Conservation (phyloP, 2,888 invertebrate species). For the Cataglyphis rosenhaueri region DNA sequence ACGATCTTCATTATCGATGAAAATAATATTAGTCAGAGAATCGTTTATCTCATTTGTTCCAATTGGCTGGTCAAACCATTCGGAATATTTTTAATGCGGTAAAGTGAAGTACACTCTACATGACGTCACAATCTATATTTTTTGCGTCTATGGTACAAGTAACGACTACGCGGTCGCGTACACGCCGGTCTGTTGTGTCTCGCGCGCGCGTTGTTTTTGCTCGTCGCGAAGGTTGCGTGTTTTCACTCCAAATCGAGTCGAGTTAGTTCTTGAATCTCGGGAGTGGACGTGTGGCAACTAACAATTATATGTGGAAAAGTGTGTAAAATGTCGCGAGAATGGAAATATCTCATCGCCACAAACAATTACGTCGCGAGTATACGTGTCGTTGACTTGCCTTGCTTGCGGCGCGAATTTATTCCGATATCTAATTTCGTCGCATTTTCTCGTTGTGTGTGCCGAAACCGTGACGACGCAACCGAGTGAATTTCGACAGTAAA, state of each 20-base stretch:
- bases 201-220: background rate
- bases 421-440: background rate
- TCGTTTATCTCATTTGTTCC: too few relatives aligned
- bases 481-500: background rate
- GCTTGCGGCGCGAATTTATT: background rate
- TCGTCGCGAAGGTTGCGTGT: background rate
- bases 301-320: background rate
- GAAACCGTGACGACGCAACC: background rate
- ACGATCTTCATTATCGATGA: too few relatives aligned
- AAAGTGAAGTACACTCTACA: background rate
- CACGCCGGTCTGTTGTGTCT: background rate
- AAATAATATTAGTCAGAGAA: too few relatives aligned
- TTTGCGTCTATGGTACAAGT: background rate
- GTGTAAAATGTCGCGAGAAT: background rate
- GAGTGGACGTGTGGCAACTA: background rate
- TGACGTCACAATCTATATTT: background rate
- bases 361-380: too few relatives aligned
- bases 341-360: background rate
- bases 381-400: background rate
- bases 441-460: background rate
- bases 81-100: background rate
- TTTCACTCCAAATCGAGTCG: background rate
- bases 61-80: background rate
- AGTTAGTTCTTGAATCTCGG: background rate
- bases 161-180: too few relatives aligned